Evolutionary conservation across 2,888 invertebrate species (phyloP), one percentile per base, ranked within the genome.

Genomic region (Silvanus unidentatus): DNA sequence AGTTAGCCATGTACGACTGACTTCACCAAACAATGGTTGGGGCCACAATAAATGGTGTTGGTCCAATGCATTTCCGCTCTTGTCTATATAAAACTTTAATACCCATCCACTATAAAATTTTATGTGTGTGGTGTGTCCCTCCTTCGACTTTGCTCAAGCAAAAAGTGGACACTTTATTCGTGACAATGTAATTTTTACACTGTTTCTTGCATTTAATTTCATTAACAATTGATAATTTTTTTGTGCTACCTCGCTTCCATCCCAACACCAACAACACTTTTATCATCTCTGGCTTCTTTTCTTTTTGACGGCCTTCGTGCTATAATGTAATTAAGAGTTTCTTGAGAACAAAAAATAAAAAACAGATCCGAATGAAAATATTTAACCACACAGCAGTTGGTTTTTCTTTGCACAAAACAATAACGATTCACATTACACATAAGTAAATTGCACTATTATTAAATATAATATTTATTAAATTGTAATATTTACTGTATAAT

Each of bases 61-160:
- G 36, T 44, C 44, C 37, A 40, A 40, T 40, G 40, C 16, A 37
- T 37, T 40, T 40, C 15, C 40, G 9, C 29, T 13, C 30, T 39
- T 39, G 39, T 43, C 43, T 43, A 30, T 43, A 43, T 29, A 43
- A 43, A 15, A 32, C 36, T 28, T 13, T 32, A 5, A 9, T 32
- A 32, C 4, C 4, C 32, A 32, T 12, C n/a, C 32, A 32, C 22
- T 22, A 22, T 22, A 32, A 5, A 12, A 32, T 8, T 8, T 32
- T 5, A 12, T 30, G 35, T 37, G 44, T 37, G 44, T 39, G 44
- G 44, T 35, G 39, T 34, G 15, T 38, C 37, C 38, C 32, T 32
- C 32, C n/a, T n/a, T 32, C 32, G 10, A n/a, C 32, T n/a, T n/a
- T n/a, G n/a, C n/a, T 5, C 32, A n/a, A 5, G 5, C 13, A 12